Evolutionary conservation across 2,888 invertebrate genomes (phyloP).

Genomic region (Eupelmus urozonus): DNA sequence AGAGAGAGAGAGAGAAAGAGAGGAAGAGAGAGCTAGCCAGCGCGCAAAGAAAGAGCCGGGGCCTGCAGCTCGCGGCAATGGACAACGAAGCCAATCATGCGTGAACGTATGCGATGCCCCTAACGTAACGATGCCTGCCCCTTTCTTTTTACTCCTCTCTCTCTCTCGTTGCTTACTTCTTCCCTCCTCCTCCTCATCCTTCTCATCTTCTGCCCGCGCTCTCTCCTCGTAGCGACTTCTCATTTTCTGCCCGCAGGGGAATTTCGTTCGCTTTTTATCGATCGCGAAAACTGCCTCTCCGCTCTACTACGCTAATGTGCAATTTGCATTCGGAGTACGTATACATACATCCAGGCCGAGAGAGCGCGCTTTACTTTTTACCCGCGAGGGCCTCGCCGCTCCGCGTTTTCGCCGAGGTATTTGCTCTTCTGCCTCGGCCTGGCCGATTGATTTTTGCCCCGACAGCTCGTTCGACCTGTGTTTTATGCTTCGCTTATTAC

Average conservation of each 20-base stretch:
- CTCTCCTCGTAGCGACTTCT: neutral
- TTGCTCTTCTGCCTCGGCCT: neutral
- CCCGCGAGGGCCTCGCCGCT: neutral
- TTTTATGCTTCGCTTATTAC: slow-evolving; percentile 3
- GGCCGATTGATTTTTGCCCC: neutral
- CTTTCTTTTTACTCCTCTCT: neutral
- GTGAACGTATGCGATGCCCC: slow-evolving; percentile 42
- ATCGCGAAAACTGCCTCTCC: neutral
- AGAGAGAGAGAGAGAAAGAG: neutral
- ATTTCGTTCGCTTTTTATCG: neutral
- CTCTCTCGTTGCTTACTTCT: neutral
- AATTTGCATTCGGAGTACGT: slow-evolving; percentile 18
- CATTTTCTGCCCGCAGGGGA: neutral
- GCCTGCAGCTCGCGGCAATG: neutral
- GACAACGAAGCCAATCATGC: slow-evolving; percentile 52
- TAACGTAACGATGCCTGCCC: slow-evolving; percentile 29
- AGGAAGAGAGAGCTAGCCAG: neutral
- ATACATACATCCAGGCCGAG: neutral
- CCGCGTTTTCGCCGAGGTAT: neutral
- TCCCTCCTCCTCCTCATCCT: neutral
- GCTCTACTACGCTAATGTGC: neutral
- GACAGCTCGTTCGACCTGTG: neutral
- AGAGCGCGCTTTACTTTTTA: neutral
- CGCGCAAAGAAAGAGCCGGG: neutral
- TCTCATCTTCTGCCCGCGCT: neutral